Evolutionary conservation across 2,888 invertebrate genomes (phyloP).

Genomic region (Tipula vernalis): DNA sequence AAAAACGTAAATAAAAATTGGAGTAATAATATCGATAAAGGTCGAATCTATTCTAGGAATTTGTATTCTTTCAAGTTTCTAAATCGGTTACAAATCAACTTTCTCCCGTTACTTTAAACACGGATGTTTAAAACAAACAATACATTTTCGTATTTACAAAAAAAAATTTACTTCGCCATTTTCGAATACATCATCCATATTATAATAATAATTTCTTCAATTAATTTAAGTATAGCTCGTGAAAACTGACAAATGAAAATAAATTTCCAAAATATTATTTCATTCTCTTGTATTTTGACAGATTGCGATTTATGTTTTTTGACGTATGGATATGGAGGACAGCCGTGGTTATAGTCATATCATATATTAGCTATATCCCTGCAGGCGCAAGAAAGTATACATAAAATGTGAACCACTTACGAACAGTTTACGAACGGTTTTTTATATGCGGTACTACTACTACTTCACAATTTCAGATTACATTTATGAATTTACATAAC

Average conservation of each 20-base stretch:
- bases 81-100: not conserved
- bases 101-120: not conserved
- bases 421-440: no score
- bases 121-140: not conserved
- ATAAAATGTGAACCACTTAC: no score
- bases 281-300: not conserved
- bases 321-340: not conserved
- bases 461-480: no score
- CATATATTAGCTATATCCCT: no score
- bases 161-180: conserved; percentile 8
- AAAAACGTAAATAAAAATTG: not conserved
- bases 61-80: not conserved
- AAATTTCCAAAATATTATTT: not conserved
- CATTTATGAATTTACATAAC: no score
- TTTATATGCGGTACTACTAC: no score
- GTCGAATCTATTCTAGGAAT: not conserved
- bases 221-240: not conserved
- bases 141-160: not conserved
- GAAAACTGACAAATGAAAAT: not conserved
- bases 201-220: not conserved
- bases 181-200: conserved; percentile 7
- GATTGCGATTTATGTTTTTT: not conserved
- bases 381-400: no score
- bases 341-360: no score
- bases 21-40: not conserved